Conservation (phyloP, 2,797 vertebrate genomes). For the Anableps anableps region DNA sequence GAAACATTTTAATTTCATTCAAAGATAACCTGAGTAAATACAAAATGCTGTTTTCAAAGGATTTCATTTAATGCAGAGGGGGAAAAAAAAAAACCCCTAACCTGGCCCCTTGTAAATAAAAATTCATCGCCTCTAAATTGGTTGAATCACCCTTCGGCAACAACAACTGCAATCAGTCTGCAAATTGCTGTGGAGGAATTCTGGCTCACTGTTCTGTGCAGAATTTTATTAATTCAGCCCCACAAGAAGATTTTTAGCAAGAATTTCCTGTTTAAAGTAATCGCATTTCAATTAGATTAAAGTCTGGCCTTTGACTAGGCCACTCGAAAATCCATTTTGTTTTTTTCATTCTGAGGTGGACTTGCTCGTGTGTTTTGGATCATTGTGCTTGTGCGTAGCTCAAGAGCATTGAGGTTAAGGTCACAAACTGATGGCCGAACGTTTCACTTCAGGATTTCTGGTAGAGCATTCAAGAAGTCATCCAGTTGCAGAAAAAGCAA, state of each 20-base stretch:
- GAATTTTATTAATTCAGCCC: background rate
- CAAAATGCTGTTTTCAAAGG: background rate
- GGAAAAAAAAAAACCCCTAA: background rate
- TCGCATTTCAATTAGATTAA: background rate
- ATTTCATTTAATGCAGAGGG: background rate
- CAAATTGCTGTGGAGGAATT: background rate
- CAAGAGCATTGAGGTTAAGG: background rate
- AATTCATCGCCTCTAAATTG: background rate
- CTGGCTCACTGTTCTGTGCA: background rate
- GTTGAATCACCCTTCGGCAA: background rate
- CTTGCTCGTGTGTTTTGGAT: background rate
- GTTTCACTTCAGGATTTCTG: background rate
- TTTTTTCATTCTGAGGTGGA: too few species aligned
- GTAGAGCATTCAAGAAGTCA: background rate
- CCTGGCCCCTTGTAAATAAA: background rate
- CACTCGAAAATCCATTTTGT: too few species aligned
- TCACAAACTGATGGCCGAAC: background rate
- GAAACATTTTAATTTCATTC: background rate
- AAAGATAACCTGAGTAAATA: background rate
- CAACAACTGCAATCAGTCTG: background rate
- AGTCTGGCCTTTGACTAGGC: background rate
- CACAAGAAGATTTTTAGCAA: background rate
- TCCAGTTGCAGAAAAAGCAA: background rate
- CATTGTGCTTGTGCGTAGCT: background rate
- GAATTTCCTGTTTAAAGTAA: background rate